Conservation (phyloP, 37 sponge, comb jelly and placozoan genomes). For the Diacarnus erythraeanus region DNA sequence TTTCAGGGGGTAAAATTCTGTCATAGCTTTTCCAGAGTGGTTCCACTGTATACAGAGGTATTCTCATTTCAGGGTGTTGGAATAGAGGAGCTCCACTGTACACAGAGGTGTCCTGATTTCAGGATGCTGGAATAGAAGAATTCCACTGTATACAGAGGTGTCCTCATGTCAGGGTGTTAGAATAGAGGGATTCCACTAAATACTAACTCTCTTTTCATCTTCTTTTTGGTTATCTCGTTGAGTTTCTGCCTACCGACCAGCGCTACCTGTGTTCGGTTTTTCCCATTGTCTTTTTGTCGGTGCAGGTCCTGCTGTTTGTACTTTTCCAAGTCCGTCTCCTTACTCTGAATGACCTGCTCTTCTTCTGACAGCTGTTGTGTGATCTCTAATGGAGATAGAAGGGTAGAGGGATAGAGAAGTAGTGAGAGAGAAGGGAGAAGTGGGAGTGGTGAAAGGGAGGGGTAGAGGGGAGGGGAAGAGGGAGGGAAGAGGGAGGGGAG, state of each 20-base stretch:
- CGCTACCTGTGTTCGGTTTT: slow-evolving; percentile 7
- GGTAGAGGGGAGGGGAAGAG: background rate
- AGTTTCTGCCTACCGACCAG: slow-evolving; percentile 34
- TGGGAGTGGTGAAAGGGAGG: background rate
- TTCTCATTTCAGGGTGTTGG: too few relatives aligned
- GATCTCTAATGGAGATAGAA: slow-evolving; percentile 35
- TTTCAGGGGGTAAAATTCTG: too few relatives aligned
- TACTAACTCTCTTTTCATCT: slow-evolving; percentile 59
- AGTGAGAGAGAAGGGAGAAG: background rate
- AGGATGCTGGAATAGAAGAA: too few relatives aligned
- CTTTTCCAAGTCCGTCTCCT: slow-evolving; percentile 22
- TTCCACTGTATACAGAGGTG: too few relatives aligned
- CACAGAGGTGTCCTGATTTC: too few relatives aligned
- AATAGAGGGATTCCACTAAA: too few relatives aligned
- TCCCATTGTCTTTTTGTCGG: slow-evolving; percentile 35
- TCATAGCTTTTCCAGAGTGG: too few relatives aligned
- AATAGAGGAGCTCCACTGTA: too few relatives aligned
- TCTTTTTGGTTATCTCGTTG: slow-evolving; percentile 58
- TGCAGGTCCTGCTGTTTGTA: slow-evolving; percentile 63
- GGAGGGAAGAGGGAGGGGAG: background rate
- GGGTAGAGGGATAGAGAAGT: background rate
- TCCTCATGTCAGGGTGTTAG: too few relatives aligned
- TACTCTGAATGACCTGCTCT: slow-evolving; percentile 11
- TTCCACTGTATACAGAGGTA: too few relatives aligned
- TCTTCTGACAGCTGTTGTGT: slow-evolving; percentile 39